phyloP scores from a whole-genome alignment of 2,113 vertebrate species.

The Hemicordylus capensis region DNA sequence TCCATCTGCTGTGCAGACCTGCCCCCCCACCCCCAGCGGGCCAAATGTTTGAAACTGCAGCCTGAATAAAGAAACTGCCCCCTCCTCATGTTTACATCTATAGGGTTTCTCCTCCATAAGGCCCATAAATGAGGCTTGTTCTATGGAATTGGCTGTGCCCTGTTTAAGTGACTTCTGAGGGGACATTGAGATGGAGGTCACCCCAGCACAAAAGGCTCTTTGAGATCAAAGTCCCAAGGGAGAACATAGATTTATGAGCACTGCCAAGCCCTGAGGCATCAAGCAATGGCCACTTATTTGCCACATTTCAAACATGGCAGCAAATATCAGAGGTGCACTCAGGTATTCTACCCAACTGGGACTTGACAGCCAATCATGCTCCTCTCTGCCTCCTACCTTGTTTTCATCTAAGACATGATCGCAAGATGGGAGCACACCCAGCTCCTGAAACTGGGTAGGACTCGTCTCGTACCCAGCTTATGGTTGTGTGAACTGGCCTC shows the following conservation, averaged over 20 bases:
- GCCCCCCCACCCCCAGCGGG: not conserved
- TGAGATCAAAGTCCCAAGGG: not conserved
- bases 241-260: not conserved
- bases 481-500: no score
- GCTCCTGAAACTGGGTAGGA: no score
- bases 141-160: not conserved
- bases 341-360: no score
- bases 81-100: not conserved
- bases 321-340: not conserved
- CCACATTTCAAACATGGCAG: not conserved
- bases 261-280: not conserved
- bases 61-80: not conserved
- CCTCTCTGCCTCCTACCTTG: no score
- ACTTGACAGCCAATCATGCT: no score
- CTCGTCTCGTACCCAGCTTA: no score
- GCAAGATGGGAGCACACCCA: no score
- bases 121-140: not conserved
- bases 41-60: not conserved
- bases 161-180: not conserved
- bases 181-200: not conserved
- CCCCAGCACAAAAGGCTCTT: not conserved
- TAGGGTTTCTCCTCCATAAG: not conserved
- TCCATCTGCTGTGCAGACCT: not conserved
- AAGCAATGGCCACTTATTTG: not conserved
- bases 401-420: no score